phyloP scores from a whole-genome alignment of 1,140 invertebrate species.

The Oryzaephilus surinamensis region DNA sequence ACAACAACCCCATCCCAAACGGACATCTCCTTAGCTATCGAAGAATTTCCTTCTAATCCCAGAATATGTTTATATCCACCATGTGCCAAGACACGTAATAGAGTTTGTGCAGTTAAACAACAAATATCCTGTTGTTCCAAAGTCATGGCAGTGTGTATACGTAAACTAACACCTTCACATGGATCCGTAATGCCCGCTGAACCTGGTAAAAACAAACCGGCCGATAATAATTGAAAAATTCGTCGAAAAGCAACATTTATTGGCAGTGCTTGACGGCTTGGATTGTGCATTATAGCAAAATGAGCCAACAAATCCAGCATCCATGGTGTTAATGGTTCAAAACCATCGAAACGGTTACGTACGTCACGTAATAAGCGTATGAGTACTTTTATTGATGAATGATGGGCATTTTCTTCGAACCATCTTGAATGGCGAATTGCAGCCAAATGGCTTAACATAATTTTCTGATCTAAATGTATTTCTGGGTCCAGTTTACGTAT shows the following conservation, averaged over 20 bases:
- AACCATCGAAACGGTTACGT: constrained; percentile 76
- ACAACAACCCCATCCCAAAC: constrained; percentile 94
- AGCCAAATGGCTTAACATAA: constrained; percentile 79
- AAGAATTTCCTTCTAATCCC: constrained; percentile 57
- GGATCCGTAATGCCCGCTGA: constrained; percentile 91
- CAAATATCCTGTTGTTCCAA: constrained; percentile 92
- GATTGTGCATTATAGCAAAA: constrained; percentile 95
- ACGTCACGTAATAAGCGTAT: constrained; percentile 88
- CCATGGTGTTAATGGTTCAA: constrained; percentile 88
- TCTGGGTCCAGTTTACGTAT: constrained; percentile 87
- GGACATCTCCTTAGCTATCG: constrained; percentile 73
- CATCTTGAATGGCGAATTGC: constrained; percentile 91
- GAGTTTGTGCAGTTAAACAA: constrained; percentile 78
- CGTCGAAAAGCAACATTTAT: constrained; percentile 82
- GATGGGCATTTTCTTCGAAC: constrained; percentile 98
- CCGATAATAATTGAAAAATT: constrained; percentile 79
- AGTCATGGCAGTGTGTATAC: constrained; percentile 84
- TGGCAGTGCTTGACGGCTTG: constrained; percentile 80
- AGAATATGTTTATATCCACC: constrained; percentile 87
- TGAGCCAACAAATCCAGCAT: constrained; percentile 93
- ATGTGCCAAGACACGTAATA: constrained; percentile 79
- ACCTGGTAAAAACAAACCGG: constrained; percentile 91
- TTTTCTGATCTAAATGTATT: constrained; percentile 76
- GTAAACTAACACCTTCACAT: constrained; percentile 78
- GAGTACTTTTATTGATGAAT: constrained; percentile 93